phyloP scores from a whole-genome alignment of 2,888 invertebrate species.

The Drosophila prostipennis region DNA sequence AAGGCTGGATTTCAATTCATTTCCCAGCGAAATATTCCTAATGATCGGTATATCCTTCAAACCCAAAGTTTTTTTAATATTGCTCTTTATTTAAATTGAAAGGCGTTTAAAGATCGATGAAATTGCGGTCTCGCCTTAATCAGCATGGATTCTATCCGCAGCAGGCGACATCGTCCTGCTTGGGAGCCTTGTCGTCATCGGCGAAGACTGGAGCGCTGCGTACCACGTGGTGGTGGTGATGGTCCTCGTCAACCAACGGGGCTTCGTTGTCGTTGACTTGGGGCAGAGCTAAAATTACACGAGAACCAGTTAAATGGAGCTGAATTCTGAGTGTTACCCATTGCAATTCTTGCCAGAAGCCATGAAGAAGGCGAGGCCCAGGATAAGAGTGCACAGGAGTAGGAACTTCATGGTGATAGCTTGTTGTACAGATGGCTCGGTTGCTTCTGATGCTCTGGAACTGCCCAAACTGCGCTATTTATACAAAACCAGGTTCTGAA shows the following conservation, averaged over 20 bases:
- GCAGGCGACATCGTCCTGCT: slow-evolving; percentile 48
- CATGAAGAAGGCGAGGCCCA: slow-evolving; percentile 54
- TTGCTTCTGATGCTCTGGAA: slow-evolving; percentile 38
- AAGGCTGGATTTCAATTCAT: too few species aligned
- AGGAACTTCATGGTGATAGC: slow-evolving; percentile 54
- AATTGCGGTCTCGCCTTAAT: slow-evolving; percentile 12
- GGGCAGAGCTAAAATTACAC: slow-evolving; percentile 30
- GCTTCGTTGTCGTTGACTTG: neutral
- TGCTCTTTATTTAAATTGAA: slow-evolving; percentile 63
- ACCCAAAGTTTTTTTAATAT: slow-evolving; percentile 52
- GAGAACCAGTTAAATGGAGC: neutral
- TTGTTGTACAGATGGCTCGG: slow-evolving; percentile 28
- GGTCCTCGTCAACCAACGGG: neutral
- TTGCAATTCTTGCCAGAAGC: slow-evolving; percentile 47
- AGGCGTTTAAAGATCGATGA: slow-evolving; percentile 4
- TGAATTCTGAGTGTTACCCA: neutral
- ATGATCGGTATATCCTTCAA: neutral
- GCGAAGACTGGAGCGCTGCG: slow-evolving; percentile 10
- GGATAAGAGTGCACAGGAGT: slow-evolving; percentile 47
- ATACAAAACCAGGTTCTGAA: slow-evolving; percentile 8
- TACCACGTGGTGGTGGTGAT: slow-evolving; percentile 7
- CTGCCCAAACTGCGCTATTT: slow-evolving; percentile 20
- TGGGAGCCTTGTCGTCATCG: neutral
- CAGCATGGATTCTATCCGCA: slow-evolving; percentile 47
- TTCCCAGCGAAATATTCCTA: too few species aligned